Base-by-base conservation (phyloP, 1,140 invertebrate species). In the Cydia strobilella region DNA sequence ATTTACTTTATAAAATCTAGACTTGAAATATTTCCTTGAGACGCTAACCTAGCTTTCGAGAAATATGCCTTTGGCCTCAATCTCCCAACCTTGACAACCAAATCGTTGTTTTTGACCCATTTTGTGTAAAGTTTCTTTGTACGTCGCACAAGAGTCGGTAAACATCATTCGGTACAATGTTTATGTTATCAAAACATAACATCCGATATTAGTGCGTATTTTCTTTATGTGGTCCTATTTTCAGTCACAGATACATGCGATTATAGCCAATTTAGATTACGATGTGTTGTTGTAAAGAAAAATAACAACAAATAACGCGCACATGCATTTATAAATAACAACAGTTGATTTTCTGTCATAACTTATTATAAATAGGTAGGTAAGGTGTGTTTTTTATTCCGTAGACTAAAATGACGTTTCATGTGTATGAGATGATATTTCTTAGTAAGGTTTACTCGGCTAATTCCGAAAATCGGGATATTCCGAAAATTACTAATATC, bases 51-150 rank as follows among this genome's bases (percentile, higher is more conserved):
- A 69, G 31, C 27, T 35, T 69, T 39, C 31, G 31, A n/a, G 7
- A 69, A 39, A 69, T 39, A 35, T 69, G 65, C 42, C 35, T 69
- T 42, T 35, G 65, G 65, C 65, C 65, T 69, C 18, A 69, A 69
- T 69, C 18, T 69, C n/a, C 13, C 31, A 69, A 69, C 65, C 65
- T 73, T 73, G 51, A 73, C 51, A 20, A 25, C 51, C 42, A 73
- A 73, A 48, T 25, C 27, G 23, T 72, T 39, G 20, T 35, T 75
- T 25, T 15, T 39, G 62, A 65, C 42, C 63, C 7, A 73, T 10
- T 51, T 54, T 42, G 42, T 54, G 25, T 54, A 5, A 15, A 72
- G 45, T 73, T 73, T 51, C 23, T 51, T 73, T 54, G 72, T 54
- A 27, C 27, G 45, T 73, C 27, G 42, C 3, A 7, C 65, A 69